Evolutionary conservation across 2,797 vertebrate genomes (phyloP), one percentile per base, ranked within the genome.

Genomic region (Melanitta fusca): DNA sequence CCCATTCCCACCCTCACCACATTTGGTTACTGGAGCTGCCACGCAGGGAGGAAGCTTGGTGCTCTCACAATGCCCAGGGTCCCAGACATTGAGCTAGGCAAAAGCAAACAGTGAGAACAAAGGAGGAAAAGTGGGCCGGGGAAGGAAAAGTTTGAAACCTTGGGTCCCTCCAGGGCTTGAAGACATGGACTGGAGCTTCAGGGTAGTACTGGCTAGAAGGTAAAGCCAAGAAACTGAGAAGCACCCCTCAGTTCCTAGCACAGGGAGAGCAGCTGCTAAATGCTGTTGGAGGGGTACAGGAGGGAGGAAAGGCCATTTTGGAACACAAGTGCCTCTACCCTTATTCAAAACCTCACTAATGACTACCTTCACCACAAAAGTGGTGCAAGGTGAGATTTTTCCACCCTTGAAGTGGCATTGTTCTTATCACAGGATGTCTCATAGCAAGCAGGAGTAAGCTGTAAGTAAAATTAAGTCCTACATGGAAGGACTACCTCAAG

Each of bases 1-100:
- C 6, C 12, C 53, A 21, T 45, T 47, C 43, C 64, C 68, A 64
- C 8, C 62, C n/a, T 8, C 43, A 39, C 5, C 65, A 75, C 57
- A 2, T 22, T 5, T 13, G 11, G 7, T 3, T 85, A 11, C 36
- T 20, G 28, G 16, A 68, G 6, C 19, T 21, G 47, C 65, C 53
- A 5, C 0, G 1, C 4, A 3, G 4, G 24, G 28, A 41, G 72
- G 38, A 56, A 73, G 3, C 28, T 1, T 8, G 4, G 4, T 19
- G 68, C 7, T 27, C 32, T 39, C 20, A 2, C 0, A 47, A 47
- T 27, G 7, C 30, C 27, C 73, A 61, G 60, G 41, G 13, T 6
- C 21, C 36, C 91, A 74, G 15, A 6, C 24, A 12, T 10, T 86
- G 43, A 72, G 53, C 45, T 28, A n/a, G 32, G 10, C 38, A 43